Conservation (phyloP, 1,140 invertebrate genomes). For the Drosophila neocordata region DNA sequence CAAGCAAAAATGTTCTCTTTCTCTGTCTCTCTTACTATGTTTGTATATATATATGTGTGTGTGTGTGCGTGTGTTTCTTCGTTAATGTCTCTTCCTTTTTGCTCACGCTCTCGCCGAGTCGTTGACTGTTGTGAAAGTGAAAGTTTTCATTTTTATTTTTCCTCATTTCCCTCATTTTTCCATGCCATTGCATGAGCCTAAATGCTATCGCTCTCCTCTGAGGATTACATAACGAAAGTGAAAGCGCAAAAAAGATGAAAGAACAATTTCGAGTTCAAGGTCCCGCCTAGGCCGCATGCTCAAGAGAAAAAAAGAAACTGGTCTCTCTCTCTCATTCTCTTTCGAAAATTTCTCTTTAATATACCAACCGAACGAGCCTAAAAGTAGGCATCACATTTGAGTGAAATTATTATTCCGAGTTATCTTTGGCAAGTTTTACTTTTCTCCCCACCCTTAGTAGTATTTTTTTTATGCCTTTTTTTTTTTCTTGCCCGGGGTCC, state of each 20-base stretch:
- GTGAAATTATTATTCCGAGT: slow-evolving; percentile 34
- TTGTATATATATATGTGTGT: not conserved
- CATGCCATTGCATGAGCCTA: slow-evolving; percentile 70
- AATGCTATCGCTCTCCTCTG: slow-evolving; percentile 32
- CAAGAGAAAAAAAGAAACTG: slow-evolving; percentile 42
- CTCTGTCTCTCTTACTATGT: slow-evolving; percentile 5
- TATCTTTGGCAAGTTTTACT: too few species aligned
- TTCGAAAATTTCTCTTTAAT: not conserved
- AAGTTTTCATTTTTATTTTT: slow-evolving; percentile 54
- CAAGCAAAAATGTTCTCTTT: slow-evolving; percentile 15
- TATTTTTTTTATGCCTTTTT: not conserved
- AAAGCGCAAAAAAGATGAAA: slow-evolving; percentile 37
- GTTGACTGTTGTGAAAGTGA: slow-evolving; percentile 75
- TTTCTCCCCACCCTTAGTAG: not conserved
- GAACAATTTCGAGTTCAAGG: slow-evolving; percentile 75
- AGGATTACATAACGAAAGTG: slow-evolving; percentile 69
- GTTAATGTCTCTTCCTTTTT: slow-evolving; percentile 11
- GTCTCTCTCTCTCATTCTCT: not conserved
- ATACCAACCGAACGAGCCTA: slow-evolving; percentile 47
- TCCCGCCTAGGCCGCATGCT: slow-evolving; percentile 78
- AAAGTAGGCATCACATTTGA: slow-evolving; percentile 68
- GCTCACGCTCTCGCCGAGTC: slow-evolving; percentile 31
- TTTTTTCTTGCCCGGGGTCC: slow-evolving; percentile 36
- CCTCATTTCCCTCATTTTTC: slow-evolving; percentile 47
- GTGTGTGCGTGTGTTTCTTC: slow-evolving; percentile 8